phyloP scores from a whole-genome alignment of 2,888 invertebrate species.

The Liodrosophila aerea region DNA sequence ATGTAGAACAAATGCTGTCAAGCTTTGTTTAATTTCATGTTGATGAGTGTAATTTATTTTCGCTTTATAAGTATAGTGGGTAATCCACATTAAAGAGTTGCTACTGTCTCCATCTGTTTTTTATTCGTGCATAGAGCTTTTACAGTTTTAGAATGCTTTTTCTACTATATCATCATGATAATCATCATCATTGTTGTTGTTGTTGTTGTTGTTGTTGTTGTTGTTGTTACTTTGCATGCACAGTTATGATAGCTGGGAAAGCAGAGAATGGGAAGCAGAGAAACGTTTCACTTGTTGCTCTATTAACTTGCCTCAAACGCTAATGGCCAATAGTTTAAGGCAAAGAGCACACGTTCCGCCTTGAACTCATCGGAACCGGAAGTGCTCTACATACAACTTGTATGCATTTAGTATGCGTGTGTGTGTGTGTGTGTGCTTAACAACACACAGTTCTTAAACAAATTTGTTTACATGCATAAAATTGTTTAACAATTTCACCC shows the following conservation, averaged over 20 bases:
- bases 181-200: conserved; percentile 4
- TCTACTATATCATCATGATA: neutral
- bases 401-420: neutral
- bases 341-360: conserved; percentile 42
- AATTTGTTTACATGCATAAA: conserved; percentile 31
- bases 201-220: conserved; percentile 12
- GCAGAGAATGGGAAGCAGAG: conserved; percentile 15
- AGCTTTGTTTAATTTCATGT: too few species aligned
- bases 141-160: conserved; percentile 56
- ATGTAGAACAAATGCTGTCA: too few species aligned
- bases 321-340: conserved; percentile 50
- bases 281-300: conserved; percentile 64
- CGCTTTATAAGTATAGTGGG: neutral
- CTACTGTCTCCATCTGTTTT: neutral
- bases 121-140: conserved; percentile 15
- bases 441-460: conserved; percentile 27
- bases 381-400: conserved; percentile 21
- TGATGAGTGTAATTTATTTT: too few species aligned
- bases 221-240: conserved; percentile 64
- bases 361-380: conserved; percentile 39
- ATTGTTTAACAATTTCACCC: conserved; percentile 27
- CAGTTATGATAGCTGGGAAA: conserved; percentile 49
- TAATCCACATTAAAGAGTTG: too few species aligned
- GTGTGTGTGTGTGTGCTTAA: too few species aligned
- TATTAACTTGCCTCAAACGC: conserved; percentile 59